phyloP scores from a whole-genome alignment of 2,888 invertebrate species.

The Aspidiotus destructor region DNA sequence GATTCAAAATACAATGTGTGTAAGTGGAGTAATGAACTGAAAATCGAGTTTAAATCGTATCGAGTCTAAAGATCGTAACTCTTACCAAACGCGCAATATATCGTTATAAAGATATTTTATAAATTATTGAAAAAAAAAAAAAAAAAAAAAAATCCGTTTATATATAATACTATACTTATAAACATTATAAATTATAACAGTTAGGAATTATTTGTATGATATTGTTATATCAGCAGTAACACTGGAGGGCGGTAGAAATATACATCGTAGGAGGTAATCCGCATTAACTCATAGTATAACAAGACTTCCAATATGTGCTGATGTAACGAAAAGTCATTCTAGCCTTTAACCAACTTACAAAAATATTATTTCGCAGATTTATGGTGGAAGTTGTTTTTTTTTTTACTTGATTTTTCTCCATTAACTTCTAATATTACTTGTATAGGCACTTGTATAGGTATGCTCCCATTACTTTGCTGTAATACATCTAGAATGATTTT shows the following conservation, averaged over 20 bases:
- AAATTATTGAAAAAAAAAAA: too few relatives aligned
- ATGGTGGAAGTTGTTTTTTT: conserved; percentile 22
- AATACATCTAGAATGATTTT: not conserved
- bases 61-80: not conserved
- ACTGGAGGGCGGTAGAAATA: conserved; percentile 31
- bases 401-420: conserved; percentile 12
- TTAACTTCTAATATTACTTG: not conserved
- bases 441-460: too few relatives aligned
- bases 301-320: conserved; percentile 26
- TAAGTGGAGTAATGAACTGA: too few relatives aligned
- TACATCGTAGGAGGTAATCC: conserved; percentile 26
- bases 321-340: conserved; percentile 28
- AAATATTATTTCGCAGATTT: conserved; percentile 29
- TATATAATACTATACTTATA: not conserved
- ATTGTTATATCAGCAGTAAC: conserved; percentile 29
- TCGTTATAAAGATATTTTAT: conserved; percentile 29
- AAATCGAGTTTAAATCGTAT: too few relatives aligned
- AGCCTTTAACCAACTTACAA: conserved; percentile 17
- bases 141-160: too few relatives aligned
- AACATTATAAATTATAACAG: conserved; percentile 28
- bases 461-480: not conserved
- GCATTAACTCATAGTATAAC: conserved; percentile 30
- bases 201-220: conserved; percentile 19
- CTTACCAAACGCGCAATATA: conserved; percentile 19
- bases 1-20: too few relatives aligned